Base-by-base conservation (phyloP, 2,797 vertebrate species). In the Ficedula albicollis region DNA sequence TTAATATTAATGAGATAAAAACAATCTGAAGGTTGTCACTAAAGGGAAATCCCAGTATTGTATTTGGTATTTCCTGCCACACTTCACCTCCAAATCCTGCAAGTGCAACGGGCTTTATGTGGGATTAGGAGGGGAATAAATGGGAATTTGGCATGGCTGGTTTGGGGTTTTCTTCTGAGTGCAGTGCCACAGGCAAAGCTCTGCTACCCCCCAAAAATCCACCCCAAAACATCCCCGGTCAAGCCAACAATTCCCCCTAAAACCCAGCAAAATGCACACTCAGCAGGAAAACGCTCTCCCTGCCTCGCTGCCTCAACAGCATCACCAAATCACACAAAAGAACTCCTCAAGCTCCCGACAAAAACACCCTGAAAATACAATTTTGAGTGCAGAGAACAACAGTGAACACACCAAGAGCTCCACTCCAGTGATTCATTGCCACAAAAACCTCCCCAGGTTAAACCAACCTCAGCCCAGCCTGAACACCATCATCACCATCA, bases 161-260 rank as follows among this genome's bases (percentile, higher is more conserved):
- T 13, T 9, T 52, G 11, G 49, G 6, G 0, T 18, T 17, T 25
- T 17, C 27, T 54, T 11, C 27, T 26, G 10, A 4, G 17, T 1
- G 3, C 46, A 52, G 36, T 0, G 8, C 38, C 39, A 39, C 23
- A 62, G 51, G 48, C 34, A 62, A 23, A 55, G 54, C 39, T 70
- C 19, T 27, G 19, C 39, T 12, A 6, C 20, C 1, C 5, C 14
- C 15, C 0, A 5, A 46, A 58, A 79, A 79, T 15, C 32, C 48
- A 15, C 15, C 32, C 43, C 0, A 3, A 4, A 51, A 16, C 39
- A 74, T 4, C 56, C 16, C 5, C 16, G 13, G 21, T 0, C 29
- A 51, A 55, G 15, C 51, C 8, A 60, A 6, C 18, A 22, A 2
- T 4, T n/a, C 74, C 4, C 63, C 36, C 16, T 19, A 6, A 62